These are phyloP conservation scores for Meandrusa payeni DNA, from an alignment of 2,888 invertebrate genomes.

Conservation along the genomic window DNA sequence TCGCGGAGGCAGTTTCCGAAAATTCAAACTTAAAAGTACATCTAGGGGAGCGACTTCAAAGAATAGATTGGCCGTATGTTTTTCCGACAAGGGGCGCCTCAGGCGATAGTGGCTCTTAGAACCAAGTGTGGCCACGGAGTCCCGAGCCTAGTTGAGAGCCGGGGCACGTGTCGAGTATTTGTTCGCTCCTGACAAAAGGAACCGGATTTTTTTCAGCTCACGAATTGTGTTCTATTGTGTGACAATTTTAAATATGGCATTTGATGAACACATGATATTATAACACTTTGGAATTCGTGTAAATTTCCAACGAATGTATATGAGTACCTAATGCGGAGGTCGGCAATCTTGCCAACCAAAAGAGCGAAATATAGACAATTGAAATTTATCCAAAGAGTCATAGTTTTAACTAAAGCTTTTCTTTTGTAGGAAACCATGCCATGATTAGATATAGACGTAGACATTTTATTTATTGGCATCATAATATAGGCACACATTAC, in stretches of 20 bases:
- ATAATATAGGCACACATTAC: no score
- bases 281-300: no score
- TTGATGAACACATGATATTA: no score
- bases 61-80: slow-evolving; percentile 26
- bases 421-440: no score
- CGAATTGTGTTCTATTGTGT: slow-evolving; percentile 12
- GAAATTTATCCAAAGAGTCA: no score
- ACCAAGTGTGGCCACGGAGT: slow-evolving; percentile 18
- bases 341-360: background rate
- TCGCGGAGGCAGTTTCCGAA: slow-evolving; percentile 1
- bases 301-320: no score
- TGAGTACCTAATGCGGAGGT: no score
- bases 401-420: no score
- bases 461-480: no score
- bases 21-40: slow-evolving; percentile 18
- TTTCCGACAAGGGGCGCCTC: slow-evolving; percentile 12
- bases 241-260: no score
- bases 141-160: slow-evolving; percentile 23
- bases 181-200: slow-evolving; percentile 26
- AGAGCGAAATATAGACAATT: background rate
- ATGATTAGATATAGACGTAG: no score
- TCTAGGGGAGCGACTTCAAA: slow-evolving; percentile 13
- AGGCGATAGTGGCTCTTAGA: slow-evolving; percentile 19
- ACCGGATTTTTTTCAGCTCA: slow-evolving; percentile 17
- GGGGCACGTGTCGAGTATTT: slow-evolving; percentile 27